Percentiles rank a stretch among this genome's conserved stretches.
Evolutionary conservation across 2,888 invertebrate species (phyloP).

Genomic region (Microctonus hyperodae): DNA sequence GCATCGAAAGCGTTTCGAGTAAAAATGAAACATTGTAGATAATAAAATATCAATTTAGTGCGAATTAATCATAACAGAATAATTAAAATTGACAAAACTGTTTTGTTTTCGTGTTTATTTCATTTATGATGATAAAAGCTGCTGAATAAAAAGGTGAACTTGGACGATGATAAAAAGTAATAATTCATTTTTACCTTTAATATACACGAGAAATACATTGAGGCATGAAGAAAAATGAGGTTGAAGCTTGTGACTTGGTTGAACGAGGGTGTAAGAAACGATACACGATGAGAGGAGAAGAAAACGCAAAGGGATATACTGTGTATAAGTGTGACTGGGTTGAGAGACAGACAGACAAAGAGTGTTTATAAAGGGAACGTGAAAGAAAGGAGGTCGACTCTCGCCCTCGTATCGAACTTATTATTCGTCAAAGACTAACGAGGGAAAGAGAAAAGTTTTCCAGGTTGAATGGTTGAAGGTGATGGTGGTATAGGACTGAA

Average conservation of each 20-base stretch:
- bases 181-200: neutral
- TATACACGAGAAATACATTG: neutral
- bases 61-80: neutral
- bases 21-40: neutral
- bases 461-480: constrained; percentile 1
- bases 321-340: neutral
- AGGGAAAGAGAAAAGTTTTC: neutral
- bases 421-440: constrained; percentile 20
- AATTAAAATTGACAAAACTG: constrained; percentile 8
- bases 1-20: neutral
- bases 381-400: constrained; percentile 28
- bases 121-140: neutral
- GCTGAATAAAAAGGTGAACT: neutral
- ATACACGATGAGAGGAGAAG: neutral
- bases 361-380: constrained; percentile 11
- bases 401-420: constrained; percentile 13
- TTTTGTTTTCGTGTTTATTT: constrained; percentile 1
- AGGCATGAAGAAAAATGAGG: constrained; percentile 7
- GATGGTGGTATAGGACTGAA: neutral
- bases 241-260: constrained; percentile 7
- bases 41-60: constrained; percentile 2
- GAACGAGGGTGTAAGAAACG: neutral
- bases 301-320: neutral
- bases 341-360: neutral
- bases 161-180: neutral